Percentiles rank a stretch among this genome's conserved stretches.
These are phyloP conservation scores for Andrena marginata DNA, from an alignment of 2,888 invertebrate species.

Conservation along the genomic window DNA sequence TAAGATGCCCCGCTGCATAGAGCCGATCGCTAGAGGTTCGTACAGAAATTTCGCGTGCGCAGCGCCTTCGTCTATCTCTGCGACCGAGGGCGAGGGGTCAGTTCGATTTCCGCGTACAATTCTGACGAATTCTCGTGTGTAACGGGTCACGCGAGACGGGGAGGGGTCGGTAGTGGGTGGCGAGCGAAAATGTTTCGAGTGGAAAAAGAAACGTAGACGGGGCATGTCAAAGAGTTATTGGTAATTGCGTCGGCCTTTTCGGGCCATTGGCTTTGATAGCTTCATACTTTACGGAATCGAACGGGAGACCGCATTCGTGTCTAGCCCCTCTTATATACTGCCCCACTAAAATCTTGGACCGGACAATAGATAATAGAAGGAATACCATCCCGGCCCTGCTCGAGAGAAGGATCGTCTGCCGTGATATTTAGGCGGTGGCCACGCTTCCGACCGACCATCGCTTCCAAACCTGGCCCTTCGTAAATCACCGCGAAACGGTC, in stretches of 20 bases:
- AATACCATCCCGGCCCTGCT: conserved; percentile 58
- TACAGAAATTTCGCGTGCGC: conserved; percentile 21
- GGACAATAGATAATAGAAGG: conserved; percentile 77
- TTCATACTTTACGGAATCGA: conserved; percentile 84
- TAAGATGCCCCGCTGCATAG: neutral
- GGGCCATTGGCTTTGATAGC: conserved; percentile 84
- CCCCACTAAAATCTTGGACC: conserved; percentile 74
- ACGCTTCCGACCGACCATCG: conserved; percentile 44
- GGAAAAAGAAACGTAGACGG: conserved; percentile 72
- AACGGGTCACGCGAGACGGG: conserved; percentile 25
- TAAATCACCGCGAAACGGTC: conserved; percentile 52
- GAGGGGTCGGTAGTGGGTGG: neutral
- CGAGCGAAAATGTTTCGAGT: conserved; percentile 65
- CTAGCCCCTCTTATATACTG: conserved; percentile 75
- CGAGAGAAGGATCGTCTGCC: conserved; percentile 58
- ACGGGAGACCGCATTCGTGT: conserved; percentile 78
- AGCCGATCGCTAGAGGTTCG: neutral
- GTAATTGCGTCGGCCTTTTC: conserved; percentile 82
- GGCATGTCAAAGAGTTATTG: conserved; percentile 82
- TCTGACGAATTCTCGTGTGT: conserved; percentile 37
- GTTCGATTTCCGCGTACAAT: conserved; percentile 52
- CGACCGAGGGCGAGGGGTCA: neutral
- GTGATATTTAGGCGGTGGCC: conserved; percentile 65
- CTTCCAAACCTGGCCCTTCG: conserved; percentile 20
- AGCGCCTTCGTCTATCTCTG: conserved; percentile 25